Evolutionary conservation across 1,140 invertebrate genomes (phyloP).

Genomic region (Phymorhynchus buccinoides): DNA sequence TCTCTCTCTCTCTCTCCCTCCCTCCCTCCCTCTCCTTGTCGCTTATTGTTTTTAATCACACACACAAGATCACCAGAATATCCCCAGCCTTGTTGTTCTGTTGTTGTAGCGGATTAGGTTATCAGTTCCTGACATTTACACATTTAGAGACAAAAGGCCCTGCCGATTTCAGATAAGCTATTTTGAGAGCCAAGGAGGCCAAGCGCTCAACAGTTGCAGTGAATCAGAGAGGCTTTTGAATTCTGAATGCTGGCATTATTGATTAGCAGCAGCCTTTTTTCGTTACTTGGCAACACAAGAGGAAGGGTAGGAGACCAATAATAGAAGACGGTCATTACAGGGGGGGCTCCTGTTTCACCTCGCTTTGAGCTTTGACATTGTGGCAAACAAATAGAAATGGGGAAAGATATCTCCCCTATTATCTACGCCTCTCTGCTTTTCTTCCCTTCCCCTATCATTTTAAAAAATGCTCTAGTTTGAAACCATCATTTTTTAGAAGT

Average conservation of each 20-base stretch:
- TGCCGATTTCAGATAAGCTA: constrained; percentile 6
- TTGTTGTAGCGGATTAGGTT: neutral
- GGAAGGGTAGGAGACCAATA: neutral
- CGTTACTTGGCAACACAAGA: constrained; percentile 33
- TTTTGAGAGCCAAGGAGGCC: neutral
- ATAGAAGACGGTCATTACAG: constrained; percentile 13
- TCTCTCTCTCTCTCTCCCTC: too few relatives aligned
- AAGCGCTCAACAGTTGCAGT: constrained; percentile 17
- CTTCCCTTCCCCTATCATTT: neutral
- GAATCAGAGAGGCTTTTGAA: constrained; percentile 24
- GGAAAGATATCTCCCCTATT: neutral
- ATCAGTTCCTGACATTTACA: neutral
- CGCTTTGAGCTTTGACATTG: neutral
- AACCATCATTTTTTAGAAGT: too few relatives aligned
- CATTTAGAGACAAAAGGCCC: too few relatives aligned
- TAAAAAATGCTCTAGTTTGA: neutral
- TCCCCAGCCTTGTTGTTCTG: neutral
- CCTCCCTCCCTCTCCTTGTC: too few relatives aligned
- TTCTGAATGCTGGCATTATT: constrained; percentile 24
- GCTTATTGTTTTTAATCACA: neutral
- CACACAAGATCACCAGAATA: neutral
- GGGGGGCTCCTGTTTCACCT: constrained; percentile 17
- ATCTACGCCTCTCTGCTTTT: neutral
- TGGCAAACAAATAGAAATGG: constrained; percentile 2
- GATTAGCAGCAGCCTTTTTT: constrained; percentile 8